These are phyloP conservation scores for Drosophila eugracilis DNA, from an alignment of 1,140 invertebrate species.

Conservation along the genomic window DNA sequence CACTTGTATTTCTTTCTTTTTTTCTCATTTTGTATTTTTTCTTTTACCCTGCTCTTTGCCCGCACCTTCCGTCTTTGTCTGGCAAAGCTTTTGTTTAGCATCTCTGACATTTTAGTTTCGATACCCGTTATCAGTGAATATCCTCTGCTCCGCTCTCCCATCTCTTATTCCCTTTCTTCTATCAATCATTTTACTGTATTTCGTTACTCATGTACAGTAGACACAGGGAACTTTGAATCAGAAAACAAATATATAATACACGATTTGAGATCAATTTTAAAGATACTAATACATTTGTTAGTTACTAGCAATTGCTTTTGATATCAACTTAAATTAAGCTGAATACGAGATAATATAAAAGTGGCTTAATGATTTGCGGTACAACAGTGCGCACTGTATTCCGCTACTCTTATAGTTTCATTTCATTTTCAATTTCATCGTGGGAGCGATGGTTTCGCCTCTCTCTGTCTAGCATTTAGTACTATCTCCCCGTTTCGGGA, in stretches of 20 bases:
- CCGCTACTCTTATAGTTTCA: constrained; percentile 1
- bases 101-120: constrained; percentile 52
- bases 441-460: constrained; percentile 42
- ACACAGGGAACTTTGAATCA: not conserved
- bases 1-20: constrained; percentile 16
- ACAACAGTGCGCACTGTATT: constrained; percentile 6
- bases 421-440: constrained; percentile 6
- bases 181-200: constrained; percentile 51
- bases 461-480: constrained; percentile 6
- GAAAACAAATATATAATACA: no score
- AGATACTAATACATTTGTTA: no score
- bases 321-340: no score
- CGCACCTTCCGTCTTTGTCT: not conserved
- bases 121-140: constrained; percentile 33
- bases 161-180: not conserved
- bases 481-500: not conserved
- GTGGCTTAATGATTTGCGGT: no score
- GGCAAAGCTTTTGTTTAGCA: constrained; percentile 42
- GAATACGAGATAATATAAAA: no score
- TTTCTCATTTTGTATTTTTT: constrained; percentile 10
- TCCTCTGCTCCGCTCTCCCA: not conserved
- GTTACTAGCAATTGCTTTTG: no score
- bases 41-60: not conserved
- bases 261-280: no score
- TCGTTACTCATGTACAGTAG: not conserved